Evolutionary conservation across 23 tunicate species (phyloP).

Genomic region (Diplosoma virens): DNA sequence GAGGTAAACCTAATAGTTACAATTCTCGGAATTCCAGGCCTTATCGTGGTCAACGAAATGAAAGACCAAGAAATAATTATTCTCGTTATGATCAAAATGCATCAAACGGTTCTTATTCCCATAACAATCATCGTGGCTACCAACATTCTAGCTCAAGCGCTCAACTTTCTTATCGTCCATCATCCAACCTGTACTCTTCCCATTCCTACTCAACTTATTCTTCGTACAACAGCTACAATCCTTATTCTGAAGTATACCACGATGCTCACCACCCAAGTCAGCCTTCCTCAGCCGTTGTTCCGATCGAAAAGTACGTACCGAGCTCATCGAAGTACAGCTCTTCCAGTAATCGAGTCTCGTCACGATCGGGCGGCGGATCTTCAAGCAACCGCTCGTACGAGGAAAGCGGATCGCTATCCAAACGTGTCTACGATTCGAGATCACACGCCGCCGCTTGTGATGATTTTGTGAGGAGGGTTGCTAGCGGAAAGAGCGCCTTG

Average conservation of each 20-base stretch:
- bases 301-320: constrained; percentile 18
- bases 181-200: constrained; percentile 2
- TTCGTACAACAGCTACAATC: neutral
- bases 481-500: constrained; percentile 53
- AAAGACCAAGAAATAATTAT: constrained; percentile 1
- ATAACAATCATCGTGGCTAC: neutral
- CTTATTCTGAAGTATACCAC: constrained; percentile 11
- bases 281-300: constrained; percentile 45
- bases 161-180: neutral
- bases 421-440: constrained; percentile 73
- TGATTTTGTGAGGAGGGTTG: constrained; percentile 91
- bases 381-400: constrained; percentile 18
- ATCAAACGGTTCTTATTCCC: constrained; percentile 18
- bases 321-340: constrained; percentile 15
- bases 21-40: neutral
- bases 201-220: neutral
- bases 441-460: constrained; percentile 95
- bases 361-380: constrained; percentile 7
- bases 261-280: constrained; percentile 20
- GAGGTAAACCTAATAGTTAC: neutral
- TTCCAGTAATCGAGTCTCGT: constrained; percentile 33
- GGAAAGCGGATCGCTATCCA: constrained; percentile 1
- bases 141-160: neutral
- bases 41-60: neutral
- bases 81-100: constrained; percentile 1